phyloP scores from a whole-genome alignment of 2,888 invertebrate genomes.

The Orgyia antiqua region DNA sequence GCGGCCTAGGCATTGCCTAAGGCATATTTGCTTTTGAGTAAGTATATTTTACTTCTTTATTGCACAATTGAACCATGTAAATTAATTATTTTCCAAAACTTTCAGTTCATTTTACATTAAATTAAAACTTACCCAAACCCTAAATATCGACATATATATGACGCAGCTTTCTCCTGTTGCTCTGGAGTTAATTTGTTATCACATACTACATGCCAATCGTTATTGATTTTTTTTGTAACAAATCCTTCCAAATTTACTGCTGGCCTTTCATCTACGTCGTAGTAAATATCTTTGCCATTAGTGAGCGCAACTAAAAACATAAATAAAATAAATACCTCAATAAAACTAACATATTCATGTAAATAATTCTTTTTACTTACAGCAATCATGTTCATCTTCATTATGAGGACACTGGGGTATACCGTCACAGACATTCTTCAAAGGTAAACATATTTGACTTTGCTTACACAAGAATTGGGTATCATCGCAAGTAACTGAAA shows the following conservation, averaged over 20 bases:
- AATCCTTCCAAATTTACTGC: constrained; percentile 79
- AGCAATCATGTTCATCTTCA: constrained; percentile 89
- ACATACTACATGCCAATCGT: constrained; percentile 83
- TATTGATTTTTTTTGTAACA: constrained; percentile 78
- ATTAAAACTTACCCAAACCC: constrained; percentile 78
- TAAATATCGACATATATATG: constrained; percentile 80
- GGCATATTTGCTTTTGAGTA: no score
- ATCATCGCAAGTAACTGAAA: constrained; percentile 76
- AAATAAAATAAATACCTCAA: background rate
- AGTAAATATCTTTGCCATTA: constrained; percentile 77
- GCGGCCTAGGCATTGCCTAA: no score
- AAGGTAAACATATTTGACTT: constrained; percentile 81
- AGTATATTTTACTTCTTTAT: no score
- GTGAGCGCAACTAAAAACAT: constrained; percentile 82
- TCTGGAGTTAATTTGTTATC: constrained; percentile 59
- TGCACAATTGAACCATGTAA: no score
- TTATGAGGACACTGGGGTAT: constrained; percentile 80
- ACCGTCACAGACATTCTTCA: constrained; percentile 81
- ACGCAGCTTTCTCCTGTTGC: constrained; percentile 67
- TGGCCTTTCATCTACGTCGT: constrained; percentile 81
- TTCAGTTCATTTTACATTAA: background rate
- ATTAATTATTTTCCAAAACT: no score
- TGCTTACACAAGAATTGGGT: constrained; percentile 80
- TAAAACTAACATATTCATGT: background rate
- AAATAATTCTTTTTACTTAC: constrained; percentile 67